A percentile compares a stretch with the other conserved stretches of the same genome.
phyloP scores from a whole-genome alignment of 92 coral and sea anemone genomes.

The Porites divaricata region DNA sequence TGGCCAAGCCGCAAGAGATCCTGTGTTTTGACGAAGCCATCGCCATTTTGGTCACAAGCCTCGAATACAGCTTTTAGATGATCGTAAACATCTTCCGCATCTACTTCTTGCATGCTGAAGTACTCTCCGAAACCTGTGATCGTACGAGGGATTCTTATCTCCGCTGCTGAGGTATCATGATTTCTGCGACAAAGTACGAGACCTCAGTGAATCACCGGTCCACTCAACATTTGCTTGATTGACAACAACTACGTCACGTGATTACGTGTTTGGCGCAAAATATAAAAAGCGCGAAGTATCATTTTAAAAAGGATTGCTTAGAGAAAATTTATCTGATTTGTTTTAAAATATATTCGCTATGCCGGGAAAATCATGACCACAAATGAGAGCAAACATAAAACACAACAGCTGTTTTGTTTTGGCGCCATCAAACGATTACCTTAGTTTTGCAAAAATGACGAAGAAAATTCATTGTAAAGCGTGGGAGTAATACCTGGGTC shows the following conservation, averaged over 20 bases:
- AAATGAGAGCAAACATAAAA: no score
- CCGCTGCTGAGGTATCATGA: conserved; percentile 53
- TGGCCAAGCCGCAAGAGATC: conserved; percentile 92
- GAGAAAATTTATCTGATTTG: no score
- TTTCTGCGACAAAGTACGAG: conserved; percentile 37
- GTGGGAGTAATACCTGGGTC: no score
- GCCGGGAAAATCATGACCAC: no score
- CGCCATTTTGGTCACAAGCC: conserved; percentile 98
- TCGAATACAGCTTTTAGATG: conserved; percentile 93
- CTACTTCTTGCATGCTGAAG: conserved; percentile 23
- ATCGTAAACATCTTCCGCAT: conserved; percentile 67
- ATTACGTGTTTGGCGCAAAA: conserved; percentile 5
- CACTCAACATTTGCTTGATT: conserved; percentile 73
- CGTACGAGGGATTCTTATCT: conserved; percentile 44
- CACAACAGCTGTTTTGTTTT: no score
- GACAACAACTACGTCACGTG: conserved; percentile 86
- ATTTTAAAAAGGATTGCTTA: no score
- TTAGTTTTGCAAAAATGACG: no score
- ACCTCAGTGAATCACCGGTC: conserved; percentile 32
- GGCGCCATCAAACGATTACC: no score
- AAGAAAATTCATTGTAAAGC: no score
- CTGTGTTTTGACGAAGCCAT: conserved; percentile 96
- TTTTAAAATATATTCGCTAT: no score
- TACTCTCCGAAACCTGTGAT: conserved; percentile 12
- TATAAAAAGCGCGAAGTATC: not conserved